These are phyloP conservation scores for Globia sparganii DNA, from an alignment of 2,888 invertebrate genomes.

Conservation along the genomic window DNA sequence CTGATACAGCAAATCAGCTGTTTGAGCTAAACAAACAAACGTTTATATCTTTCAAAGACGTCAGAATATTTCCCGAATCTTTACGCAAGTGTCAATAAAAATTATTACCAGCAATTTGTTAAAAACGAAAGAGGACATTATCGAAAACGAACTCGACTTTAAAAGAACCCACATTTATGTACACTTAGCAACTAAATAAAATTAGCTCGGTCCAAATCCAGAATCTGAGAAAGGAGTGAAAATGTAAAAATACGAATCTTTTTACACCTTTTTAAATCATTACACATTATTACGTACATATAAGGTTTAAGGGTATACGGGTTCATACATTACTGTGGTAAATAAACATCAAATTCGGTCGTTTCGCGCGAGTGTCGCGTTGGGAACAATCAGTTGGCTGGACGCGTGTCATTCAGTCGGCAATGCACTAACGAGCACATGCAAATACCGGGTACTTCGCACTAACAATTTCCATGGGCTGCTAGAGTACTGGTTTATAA, in stretches of 20 bases:
- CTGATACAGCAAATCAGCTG: slow-evolving; percentile 6
- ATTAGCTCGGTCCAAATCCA: slow-evolving; percentile 43
- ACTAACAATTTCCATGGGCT: slow-evolving; percentile 85
- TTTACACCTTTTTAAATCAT: slow-evolving; percentile 63
- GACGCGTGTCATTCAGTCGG: slow-evolving; percentile 85
- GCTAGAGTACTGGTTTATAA: slow-evolving; percentile 66
- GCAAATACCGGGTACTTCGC: slow-evolving; percentile 83
- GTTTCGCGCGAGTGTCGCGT: slow-evolving; percentile 63
- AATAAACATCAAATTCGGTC: slow-evolving; percentile 74
- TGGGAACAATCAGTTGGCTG: slow-evolving; percentile 79
- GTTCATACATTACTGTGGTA: slow-evolving; percentile 61
- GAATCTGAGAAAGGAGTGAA: slow-evolving; percentile 16
- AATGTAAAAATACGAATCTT: slow-evolving; percentile 48
- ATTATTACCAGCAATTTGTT: slow-evolving; percentile 25
- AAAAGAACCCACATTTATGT: slow-evolving; percentile 24
- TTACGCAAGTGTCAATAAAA: slow-evolving; percentile 25
- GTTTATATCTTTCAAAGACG: slow-evolving; percentile 11
- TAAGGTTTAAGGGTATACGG: slow-evolving; percentile 67
- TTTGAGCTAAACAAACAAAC: slow-evolving; percentile 8
- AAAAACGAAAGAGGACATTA: slow-evolving; percentile 42
- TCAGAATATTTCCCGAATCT: not conserved
- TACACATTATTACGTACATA: slow-evolving; percentile 66
- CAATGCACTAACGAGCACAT: slow-evolving; percentile 90
- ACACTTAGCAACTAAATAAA: slow-evolving; percentile 42
- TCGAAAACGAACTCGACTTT: slow-evolving; percentile 34